These are phyloP conservation scores for Rhagologus leucostigma DNA, from an alignment of 2,113 vertebrate species.

Conservation along the genomic window DNA sequence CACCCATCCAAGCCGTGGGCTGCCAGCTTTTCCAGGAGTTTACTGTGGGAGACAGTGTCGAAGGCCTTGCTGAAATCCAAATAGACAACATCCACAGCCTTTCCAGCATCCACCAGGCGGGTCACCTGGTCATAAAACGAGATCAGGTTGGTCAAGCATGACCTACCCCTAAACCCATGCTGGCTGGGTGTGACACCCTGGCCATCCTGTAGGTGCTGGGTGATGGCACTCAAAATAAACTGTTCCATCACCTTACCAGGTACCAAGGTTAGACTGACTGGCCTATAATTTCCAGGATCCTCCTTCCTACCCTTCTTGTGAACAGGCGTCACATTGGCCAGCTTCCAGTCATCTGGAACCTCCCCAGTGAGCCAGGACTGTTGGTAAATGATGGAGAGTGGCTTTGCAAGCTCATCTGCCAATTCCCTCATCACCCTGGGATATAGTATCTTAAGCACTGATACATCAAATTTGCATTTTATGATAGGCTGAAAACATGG, in stretches of 20 bases:
- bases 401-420: not conserved
- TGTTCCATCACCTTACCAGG: not conserved
- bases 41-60: not conserved
- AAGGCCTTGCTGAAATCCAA: not conserved
- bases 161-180: not conserved
- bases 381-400: not conserved
- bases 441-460: not conserved
- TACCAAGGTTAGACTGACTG: not conserved
- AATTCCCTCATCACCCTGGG: not conserved
- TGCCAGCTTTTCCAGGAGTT: not conserved
- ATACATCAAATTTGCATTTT: not conserved
- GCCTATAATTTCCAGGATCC: not conserved
- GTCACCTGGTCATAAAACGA: not conserved
- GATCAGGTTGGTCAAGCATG: not conserved
- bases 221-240: not conserved
- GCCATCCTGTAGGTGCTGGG: not conserved
- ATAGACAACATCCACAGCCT: not conserved
- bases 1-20: no score
- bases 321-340: not conserved
- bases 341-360: not conserved
- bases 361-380: not conserved
- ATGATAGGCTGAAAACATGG: not conserved
- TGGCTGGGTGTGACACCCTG: not conserved
- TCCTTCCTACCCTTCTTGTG: not conserved
- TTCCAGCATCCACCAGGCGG: not conserved